phyloP scores from a whole-genome alignment of 2,888 invertebrate species.

The Pyrrhia umbra region DNA sequence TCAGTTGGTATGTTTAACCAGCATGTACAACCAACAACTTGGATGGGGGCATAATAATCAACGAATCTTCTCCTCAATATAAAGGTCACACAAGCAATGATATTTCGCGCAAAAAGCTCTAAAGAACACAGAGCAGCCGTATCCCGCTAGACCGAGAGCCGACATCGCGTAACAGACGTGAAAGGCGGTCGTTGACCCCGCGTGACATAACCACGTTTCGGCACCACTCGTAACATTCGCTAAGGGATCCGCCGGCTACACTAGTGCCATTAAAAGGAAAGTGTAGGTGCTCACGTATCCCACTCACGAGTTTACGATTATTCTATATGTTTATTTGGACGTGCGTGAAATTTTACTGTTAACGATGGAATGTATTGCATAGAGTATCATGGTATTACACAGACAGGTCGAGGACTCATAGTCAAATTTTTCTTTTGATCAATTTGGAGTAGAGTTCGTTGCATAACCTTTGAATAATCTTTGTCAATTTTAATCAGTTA shows the following conservation, averaged over 20 bases:
- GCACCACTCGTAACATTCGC: constrained; percentile 61
- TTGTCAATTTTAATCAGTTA: neutral
- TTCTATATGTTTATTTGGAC: constrained; percentile 28
- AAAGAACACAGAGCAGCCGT: constrained; percentile 10
- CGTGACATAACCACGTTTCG: constrained; percentile 77
- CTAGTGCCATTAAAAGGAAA: constrained; percentile 55
- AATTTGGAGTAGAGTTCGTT: neutral
- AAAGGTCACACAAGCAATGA: constrained; percentile 12
- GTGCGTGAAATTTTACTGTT: constrained; percentile 21
- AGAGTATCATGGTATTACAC: constrained; percentile 4
- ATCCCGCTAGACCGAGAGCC: constrained; percentile 42
- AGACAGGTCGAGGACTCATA: neutral
- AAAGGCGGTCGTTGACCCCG: constrained; percentile 76
- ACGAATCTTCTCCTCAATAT: neutral
- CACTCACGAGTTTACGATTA: constrained; percentile 43
- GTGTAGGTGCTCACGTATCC: constrained; percentile 41
- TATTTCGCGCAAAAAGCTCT: constrained; percentile 17
- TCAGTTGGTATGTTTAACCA: neutral
- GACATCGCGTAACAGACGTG: constrained; percentile 63
- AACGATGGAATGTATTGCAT: constrained; percentile 7
- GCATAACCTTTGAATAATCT: neutral
- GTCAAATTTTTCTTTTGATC: neutral
- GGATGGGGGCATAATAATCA: neutral
- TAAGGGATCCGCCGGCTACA: constrained; percentile 58
- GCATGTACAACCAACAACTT: neutral